phyloP scores from a whole-genome alignment of 2,797 vertebrate species.

The Erpetoichthys calabaricus region DNA sequence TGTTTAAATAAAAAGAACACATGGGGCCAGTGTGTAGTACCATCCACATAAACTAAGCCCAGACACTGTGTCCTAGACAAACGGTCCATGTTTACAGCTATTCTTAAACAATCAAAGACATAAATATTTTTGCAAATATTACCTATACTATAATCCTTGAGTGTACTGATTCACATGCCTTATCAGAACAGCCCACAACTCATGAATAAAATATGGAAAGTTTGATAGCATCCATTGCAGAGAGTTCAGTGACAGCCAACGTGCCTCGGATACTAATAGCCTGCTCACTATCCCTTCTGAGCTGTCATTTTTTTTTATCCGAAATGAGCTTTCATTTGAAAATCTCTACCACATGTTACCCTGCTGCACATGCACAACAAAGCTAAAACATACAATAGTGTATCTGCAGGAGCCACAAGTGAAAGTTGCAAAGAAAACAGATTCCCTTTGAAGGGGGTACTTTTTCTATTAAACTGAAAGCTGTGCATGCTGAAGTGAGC shows the following conservation, averaged over 20 bases:
- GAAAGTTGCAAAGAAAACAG: constrained; percentile 7
- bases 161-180: constrained; percentile 48
- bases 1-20: no score
- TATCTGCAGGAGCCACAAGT: constrained; percentile 4
- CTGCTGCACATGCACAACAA: constrained; percentile 15
- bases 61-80: no score
- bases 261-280: constrained; percentile 39
- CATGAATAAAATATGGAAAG: constrained; percentile 90
- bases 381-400: constrained; percentile 11
- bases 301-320: constrained; percentile 34
- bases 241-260: constrained; percentile 41
- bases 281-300: constrained; percentile 16
- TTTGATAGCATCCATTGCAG: constrained; percentile 66
- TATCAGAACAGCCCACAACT: constrained; percentile 59
- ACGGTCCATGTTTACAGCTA: no score
- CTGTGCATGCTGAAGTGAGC: background rate
- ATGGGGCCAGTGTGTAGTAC: no score
- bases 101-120: no score
- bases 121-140: constrained; percentile 4
- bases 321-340: constrained; percentile 35
- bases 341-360: constrained; percentile 15
- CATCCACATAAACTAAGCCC: no score
- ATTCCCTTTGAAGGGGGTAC: background rate
- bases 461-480: background rate
- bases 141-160: constrained; percentile 34